phyloP scores from a whole-genome alignment of 2,797 vertebrate genomes.

The Sebastes hubbsi region DNA sequence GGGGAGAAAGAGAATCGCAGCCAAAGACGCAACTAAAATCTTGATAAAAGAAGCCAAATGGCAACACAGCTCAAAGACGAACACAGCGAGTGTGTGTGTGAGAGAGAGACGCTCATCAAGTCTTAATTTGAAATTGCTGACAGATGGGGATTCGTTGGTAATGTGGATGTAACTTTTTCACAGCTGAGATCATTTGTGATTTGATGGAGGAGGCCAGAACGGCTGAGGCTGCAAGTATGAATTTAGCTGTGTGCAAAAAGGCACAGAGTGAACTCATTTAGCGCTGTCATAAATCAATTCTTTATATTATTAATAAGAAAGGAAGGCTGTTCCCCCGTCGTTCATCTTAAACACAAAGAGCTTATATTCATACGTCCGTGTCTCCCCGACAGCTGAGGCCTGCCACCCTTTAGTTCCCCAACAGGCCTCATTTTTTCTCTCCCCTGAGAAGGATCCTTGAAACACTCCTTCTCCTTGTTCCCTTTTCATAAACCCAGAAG shows the following conservation, averaged over 20 bases:
- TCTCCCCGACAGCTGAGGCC: slow-evolving; percentile 52
- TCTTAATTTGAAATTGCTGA: slow-evolving; percentile 72
- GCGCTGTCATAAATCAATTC: neutral
- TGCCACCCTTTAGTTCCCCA: slow-evolving; percentile 33
- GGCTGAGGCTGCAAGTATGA: neutral
- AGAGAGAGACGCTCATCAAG: slow-evolving; percentile 27
- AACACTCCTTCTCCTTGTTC: slow-evolving; percentile 69
- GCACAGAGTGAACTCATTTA: neutral
- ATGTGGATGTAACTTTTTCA: slow-evolving; percentile 46
- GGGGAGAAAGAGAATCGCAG: neutral
- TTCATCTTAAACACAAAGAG: slow-evolving; percentile 20
- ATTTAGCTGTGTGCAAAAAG: neutral
- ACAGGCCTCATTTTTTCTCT: slow-evolving; percentile 60
- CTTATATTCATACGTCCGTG: slow-evolving; percentile 25
- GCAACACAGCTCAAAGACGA: slow-evolving; percentile 6
- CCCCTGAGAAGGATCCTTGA: slow-evolving; percentile 56
- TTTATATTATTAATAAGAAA: neutral
- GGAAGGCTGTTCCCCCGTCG: neutral
- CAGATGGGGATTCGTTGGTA: slow-evolving; percentile 61
- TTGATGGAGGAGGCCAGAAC: slow-evolving; percentile 9
- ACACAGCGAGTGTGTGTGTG: neutral
- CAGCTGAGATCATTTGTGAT: slow-evolving; percentile 48
- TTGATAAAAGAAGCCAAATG: slow-evolving; percentile 33
- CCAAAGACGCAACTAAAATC: slow-evolving; percentile 27
- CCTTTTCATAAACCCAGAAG: slow-evolving; percentile 49